Percentiles rank a stretch among this genome's conserved stretches.
Conservation (phyloP, 2,113 vertebrate species). For the Prionailurus bengalensis region DNA sequence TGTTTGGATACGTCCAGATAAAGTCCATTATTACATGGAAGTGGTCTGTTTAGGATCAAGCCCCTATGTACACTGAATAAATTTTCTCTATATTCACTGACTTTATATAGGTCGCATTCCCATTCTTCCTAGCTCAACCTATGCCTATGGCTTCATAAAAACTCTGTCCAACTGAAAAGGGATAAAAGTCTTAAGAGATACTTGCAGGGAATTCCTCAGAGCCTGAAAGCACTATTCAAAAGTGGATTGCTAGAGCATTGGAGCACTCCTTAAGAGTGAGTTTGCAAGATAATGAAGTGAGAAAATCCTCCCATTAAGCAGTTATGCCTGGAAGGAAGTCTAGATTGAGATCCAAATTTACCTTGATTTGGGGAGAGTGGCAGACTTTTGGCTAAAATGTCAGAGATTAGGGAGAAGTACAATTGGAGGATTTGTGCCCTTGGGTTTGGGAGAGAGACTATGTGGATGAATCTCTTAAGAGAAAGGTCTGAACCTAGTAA, state of each 20-base stretch:
- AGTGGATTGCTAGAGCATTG: too few relatives aligned
- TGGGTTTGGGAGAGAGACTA: neutral
- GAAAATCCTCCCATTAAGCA: neutral
- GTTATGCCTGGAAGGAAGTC: neutral
- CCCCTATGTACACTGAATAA: neutral
- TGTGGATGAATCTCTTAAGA: neutral
- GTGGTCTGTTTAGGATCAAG: neutral
- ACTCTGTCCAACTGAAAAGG: neutral
- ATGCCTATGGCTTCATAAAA: neutral
- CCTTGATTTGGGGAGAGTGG: neutral
- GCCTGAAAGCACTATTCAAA: too few relatives aligned
- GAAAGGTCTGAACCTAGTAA: neutral
- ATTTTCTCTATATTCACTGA: neutral
- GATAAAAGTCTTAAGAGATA: neutral
- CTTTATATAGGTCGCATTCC: neutral
- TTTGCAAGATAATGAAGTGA: neutral
- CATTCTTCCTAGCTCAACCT: neutral
- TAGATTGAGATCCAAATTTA: neutral
- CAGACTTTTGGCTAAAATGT: neutral
- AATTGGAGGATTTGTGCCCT: neutral
- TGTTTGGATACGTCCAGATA: neutral
- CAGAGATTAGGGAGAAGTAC: neutral
- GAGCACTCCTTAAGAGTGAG: neutral
- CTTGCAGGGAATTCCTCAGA: neutral
- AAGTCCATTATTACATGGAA: neutral